A percentile compares a stretch with the other conserved stretches of the same genome.
These are phyloP conservation scores for Bombyx huttoni DNA, from an alignment of 2,888 invertebrate species.

Conservation along the genomic window DNA sequence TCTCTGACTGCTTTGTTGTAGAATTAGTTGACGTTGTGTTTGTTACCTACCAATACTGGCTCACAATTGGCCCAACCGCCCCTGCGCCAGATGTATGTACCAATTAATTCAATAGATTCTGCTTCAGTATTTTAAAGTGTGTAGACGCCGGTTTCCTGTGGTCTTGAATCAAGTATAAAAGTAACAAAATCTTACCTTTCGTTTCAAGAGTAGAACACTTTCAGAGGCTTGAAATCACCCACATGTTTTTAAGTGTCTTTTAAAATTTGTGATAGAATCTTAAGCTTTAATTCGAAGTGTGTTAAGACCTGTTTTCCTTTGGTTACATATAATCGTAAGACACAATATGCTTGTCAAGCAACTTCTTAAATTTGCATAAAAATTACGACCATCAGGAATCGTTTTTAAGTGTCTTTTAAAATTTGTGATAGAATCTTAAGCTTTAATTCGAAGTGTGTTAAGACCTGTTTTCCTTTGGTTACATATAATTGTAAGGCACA, in stretches of 20 bases:
- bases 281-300: not conserved
- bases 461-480: not conserved
- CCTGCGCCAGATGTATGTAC: too few species aligned
- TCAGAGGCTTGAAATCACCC: not conserved
- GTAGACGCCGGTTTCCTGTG: too few species aligned
- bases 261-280: not conserved
- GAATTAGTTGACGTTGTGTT: too few species aligned
- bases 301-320: not conserved
- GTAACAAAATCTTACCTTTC: not conserved
- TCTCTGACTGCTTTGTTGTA: too few species aligned
- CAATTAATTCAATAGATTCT: too few species aligned
- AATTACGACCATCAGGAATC: constrained; percentile 27
- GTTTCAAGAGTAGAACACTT: not conserved
- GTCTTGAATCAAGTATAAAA: not conserved
- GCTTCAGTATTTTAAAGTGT: too few species aligned
- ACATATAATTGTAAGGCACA: not conserved
- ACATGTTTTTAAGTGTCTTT: not conserved
- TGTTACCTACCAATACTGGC: too few species aligned
- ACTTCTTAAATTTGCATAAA: constrained; percentile 30
- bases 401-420: not conserved
- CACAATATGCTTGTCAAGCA: constrained; percentile 1
- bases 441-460: not conserved
- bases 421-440: not conserved
- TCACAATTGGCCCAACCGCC: too few species aligned
- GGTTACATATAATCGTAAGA: not conserved